Base-by-base conservation (phyloP, 37 sponge, comb jelly and placozoan species). In the Geodia barretti region DNA sequence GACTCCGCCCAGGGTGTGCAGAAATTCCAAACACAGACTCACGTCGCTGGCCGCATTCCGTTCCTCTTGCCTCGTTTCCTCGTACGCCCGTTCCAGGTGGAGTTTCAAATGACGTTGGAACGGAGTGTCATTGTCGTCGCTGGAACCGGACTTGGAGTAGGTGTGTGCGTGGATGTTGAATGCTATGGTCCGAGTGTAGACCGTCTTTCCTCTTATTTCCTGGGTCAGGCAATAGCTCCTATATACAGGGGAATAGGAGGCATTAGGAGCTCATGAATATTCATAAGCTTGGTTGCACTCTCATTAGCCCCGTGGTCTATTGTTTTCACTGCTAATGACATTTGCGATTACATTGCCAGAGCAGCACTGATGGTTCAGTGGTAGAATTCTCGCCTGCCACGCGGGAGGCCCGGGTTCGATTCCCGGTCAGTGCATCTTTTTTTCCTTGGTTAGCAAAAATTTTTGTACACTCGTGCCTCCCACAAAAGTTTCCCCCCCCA, bases 341-440 rank as follows among this genome's bases (percentile, higher is more conserved):
- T 47, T 47, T 47, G 54, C 54, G 7, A 47, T 14, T 14, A 7
- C 14, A 47, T 17, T n/a, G 54, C 11, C 54, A 47, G 54, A 14
- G 11, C 54, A 47, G 54, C 54, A 47, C 54, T 47, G 54, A 47
- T 47, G 54, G 54, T 47, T 47, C 54, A 47, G 54, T 47, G 54
- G 54, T 47, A 47, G 54, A 47, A 47, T 47, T 47, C 54, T 47
- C 54, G 54, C 54, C 54, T 47, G 54, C 54, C 54, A 47, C 54
- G 54, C 54, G 54, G 54, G 54, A 47, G 54, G 54, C 54, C 54
- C 54, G 54, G 54, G 54, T 47, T 47, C 54, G 54, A 47, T 47
- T 47, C 54, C 54, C 54, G 54, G 54, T 47, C 54, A 47, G 54
- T 47, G 54, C 54, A 47, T 47, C 54, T 47, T 47, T 47, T 47